Evolutionary conservation across 2,888 invertebrate species (phyloP).

Genomic region (Nematopogon swammerdamellus): DNA sequence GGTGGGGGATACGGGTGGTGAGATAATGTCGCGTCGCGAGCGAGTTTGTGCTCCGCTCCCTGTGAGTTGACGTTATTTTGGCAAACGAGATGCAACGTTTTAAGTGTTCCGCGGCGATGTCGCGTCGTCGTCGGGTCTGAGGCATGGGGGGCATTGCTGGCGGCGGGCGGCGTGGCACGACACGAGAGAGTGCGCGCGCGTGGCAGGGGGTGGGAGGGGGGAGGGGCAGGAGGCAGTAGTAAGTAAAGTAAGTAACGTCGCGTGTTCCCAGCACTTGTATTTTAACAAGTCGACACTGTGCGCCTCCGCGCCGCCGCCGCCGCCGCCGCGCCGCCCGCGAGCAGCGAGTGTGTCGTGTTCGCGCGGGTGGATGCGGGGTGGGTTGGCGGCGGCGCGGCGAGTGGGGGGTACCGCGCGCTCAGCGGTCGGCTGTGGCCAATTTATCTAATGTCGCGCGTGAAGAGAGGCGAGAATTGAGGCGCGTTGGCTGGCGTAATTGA

Average conservation of each 20-base stretch:
- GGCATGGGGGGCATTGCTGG: background rate
- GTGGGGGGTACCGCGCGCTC: background rate
- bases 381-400: background rate
- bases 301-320: no score
- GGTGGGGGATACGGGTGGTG: no score
- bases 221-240: background rate
- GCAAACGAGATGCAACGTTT: constrained; percentile 27
- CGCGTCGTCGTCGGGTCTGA: background rate
- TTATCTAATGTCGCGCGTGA: constrained; percentile 2
- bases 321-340: no score
- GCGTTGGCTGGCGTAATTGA: constrained; percentile 8
- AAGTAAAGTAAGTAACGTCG: background rate
- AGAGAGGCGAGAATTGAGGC: constrained; percentile 4
- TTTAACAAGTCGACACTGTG: background rate
- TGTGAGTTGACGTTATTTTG: constrained; percentile 29
- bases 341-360: background rate
- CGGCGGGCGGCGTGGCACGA: no score
- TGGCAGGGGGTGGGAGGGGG: background rate
- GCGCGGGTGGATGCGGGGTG: background rate
- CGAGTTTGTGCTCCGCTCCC: background rate
- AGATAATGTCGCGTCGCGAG: no score
- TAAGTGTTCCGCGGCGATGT: constrained; percentile 14
- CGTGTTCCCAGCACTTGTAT: background rate
- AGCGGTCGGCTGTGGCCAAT: constrained; percentile 3
- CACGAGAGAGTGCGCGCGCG: no score